These are phyloP conservation scores for Cochlearius cochlearius DNA, from an alignment of 2,113 vertebrate genomes.

Conservation along the genomic window DNA sequence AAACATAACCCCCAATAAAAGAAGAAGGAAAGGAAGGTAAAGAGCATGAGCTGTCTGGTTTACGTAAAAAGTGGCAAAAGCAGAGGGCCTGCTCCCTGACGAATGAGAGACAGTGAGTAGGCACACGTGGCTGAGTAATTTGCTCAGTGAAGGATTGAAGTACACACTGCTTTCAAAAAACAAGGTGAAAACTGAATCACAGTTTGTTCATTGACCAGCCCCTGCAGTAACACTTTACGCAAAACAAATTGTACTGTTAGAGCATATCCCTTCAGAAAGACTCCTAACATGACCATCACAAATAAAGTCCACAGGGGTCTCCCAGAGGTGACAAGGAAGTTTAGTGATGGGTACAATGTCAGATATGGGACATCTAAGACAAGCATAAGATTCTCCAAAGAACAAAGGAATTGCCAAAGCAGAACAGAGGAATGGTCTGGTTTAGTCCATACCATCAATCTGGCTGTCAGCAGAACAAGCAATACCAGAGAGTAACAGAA, in stretches of 20 bases:
- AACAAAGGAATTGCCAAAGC: not conserved
- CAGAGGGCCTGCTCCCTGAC: not conserved
- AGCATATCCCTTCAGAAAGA: not conserved
- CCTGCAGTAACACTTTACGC: not conserved
- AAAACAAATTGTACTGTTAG: not conserved
- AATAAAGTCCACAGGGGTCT: not conserved
- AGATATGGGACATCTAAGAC: not conserved
- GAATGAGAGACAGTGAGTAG: not conserved
- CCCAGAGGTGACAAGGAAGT: not conserved
- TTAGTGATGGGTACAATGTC: not conserved
- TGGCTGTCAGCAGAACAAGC: not conserved
- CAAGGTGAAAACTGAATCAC: not conserved
- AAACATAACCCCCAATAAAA: rapidly evolving
- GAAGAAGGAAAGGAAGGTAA: not conserved
- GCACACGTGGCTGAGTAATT: not conserved
- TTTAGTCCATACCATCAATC: not conserved
- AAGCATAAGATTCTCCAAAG: not conserved
- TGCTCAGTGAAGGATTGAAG: not conserved
- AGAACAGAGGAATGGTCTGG: not conserved
- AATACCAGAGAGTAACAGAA: not conserved
- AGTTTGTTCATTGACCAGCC: not conserved
- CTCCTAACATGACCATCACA: not conserved
- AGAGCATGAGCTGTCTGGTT: not conserved
- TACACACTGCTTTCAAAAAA: not conserved
- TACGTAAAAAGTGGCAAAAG: not conserved